Conservation (phyloP, 53 echinoderm and acorn worm species). For the Pentamera pediparva region DNA sequence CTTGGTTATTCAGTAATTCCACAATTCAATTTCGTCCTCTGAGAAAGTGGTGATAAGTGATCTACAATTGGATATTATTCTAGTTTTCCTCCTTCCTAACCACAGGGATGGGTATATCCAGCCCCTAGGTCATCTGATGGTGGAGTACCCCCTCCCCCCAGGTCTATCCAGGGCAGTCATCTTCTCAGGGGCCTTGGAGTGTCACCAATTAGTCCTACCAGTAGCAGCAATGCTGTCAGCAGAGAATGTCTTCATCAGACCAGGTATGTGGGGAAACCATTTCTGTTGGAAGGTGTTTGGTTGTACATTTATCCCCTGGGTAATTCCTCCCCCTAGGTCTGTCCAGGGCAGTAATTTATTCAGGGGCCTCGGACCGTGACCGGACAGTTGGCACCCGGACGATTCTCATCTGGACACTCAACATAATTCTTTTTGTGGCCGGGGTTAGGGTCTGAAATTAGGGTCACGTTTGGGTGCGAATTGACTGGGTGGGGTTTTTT, state of each 20-base stretch:
- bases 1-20: too few relatives aligned
- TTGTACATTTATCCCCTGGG: conserved; percentile 51
- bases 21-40: too few relatives aligned
- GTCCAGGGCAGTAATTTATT: conserved; percentile 68
- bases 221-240: conserved; percentile 94
- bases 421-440: too few relatives aligned
- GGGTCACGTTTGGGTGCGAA: too few relatives aligned
- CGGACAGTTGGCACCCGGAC: too few relatives aligned
- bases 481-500: too few relatives aligned
- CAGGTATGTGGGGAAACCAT: conserved; percentile 46
- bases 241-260: conserved; percentile 83
- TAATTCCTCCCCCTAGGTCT: conserved; percentile 67
- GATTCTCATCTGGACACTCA: conserved; percentile 59
- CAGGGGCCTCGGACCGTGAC: conserved; percentile 66
- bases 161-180: conserved; percentile 80
- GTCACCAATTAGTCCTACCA: conserved; percentile 66
- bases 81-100: too few relatives aligned
- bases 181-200: conserved; percentile 69
- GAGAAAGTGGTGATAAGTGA: too few relatives aligned
- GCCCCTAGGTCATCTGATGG: conserved; percentile 64
- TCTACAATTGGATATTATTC: too few relatives aligned
- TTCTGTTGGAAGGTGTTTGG: not conserved
- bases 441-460: too few relatives aligned
- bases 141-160: conserved; percentile 87
- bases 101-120: conserved; percentile 73